Conservation (phyloP, 2,113 vertebrate genomes). For the Corythornis vintsioides region DNA sequence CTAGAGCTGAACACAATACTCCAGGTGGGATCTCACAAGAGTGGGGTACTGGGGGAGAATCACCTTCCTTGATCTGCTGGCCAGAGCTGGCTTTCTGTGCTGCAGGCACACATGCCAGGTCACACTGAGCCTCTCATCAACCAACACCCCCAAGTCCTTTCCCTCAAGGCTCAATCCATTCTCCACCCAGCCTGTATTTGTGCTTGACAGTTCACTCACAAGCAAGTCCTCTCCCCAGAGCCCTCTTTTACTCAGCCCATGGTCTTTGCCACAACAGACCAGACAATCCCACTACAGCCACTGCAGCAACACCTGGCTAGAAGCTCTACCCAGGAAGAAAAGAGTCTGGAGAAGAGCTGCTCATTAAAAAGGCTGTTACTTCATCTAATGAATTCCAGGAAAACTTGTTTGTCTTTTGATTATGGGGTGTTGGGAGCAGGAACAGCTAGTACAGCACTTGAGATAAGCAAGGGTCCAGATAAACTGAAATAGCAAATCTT, state of each 20-base stretch:
- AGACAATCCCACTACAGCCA: background rate
- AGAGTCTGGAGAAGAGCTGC: fast-evolving
- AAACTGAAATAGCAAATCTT: slow-evolving; percentile 40
- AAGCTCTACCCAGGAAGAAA: background rate
- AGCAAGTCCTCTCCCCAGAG: background rate
- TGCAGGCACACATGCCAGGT: background rate
- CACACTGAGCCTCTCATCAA: background rate
- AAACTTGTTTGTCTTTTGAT: slow-evolving; percentile 8
- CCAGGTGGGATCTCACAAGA: background rate
- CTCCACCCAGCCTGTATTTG: background rate
- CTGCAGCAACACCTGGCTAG: fast-evolving
- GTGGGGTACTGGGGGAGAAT: background rate
- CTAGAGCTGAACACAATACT: background rate
- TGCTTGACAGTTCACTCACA: background rate
- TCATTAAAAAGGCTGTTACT: slow-evolving; percentile 23
- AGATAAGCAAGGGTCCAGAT: slow-evolving; percentile 46
- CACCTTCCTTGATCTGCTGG: background rate
- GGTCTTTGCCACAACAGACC: background rate
- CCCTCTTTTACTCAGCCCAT: background rate
- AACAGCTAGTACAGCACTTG: slow-evolving; percentile 28
- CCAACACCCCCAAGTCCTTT: background rate
- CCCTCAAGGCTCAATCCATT: background rate
- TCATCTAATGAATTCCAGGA: slow-evolving; percentile 46
- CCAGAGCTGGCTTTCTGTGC: background rate
- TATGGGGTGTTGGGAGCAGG: fast-evolving